Evolutionary conservation across 2,797 vertebrate genomes (phyloP).

Genomic region (Siniperca obscura): DNA sequence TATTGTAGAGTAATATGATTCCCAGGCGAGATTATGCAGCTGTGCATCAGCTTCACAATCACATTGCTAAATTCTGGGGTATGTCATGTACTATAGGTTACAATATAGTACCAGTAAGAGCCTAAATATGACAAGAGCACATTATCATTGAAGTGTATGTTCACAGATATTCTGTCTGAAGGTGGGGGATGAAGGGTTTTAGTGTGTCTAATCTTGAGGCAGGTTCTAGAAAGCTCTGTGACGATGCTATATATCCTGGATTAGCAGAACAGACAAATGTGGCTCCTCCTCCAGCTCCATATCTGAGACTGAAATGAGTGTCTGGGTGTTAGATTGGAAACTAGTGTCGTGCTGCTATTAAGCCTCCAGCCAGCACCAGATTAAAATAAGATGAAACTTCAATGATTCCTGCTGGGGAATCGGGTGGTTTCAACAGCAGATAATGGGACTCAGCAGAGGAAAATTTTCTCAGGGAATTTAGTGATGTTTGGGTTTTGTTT

Average conservation of each 20-base stretch:
- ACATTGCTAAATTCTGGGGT: not conserved
- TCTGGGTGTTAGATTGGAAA: conserved; percentile 24
- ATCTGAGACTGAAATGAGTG: not conserved
- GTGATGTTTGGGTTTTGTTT: conserved; percentile 1
- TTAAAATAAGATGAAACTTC: conserved; percentile 42
- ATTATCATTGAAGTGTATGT: conserved; percentile 7
- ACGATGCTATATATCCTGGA: conserved; percentile 49
- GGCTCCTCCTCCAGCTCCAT: not conserved
- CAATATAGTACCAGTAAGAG: not conserved
- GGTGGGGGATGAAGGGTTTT: conserved; percentile 64
- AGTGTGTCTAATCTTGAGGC: conserved; percentile 52
- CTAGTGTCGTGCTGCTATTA: not conserved
- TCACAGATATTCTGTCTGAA: conserved; percentile 21
- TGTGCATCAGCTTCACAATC: conserved; percentile 14
- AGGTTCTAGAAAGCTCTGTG: conserved; percentile 44
- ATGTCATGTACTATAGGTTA: conserved; percentile 3
- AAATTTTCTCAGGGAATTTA: not conserved
- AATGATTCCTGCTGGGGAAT: not conserved
- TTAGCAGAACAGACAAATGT: conserved; percentile 46
- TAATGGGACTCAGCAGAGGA: conserved; percentile 22
- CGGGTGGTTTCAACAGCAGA: conserved; percentile 2
- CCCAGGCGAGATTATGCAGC: not conserved
- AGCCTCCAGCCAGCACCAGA: conserved; percentile 18
- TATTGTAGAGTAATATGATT: conserved; percentile 28
- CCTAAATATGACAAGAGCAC: not conserved